Evolutionary conservation across 2,113 vertebrate species (phyloP), one percentile per base, ranked within the genome.

Genomic region (Grammomys dolichurus): DNA sequence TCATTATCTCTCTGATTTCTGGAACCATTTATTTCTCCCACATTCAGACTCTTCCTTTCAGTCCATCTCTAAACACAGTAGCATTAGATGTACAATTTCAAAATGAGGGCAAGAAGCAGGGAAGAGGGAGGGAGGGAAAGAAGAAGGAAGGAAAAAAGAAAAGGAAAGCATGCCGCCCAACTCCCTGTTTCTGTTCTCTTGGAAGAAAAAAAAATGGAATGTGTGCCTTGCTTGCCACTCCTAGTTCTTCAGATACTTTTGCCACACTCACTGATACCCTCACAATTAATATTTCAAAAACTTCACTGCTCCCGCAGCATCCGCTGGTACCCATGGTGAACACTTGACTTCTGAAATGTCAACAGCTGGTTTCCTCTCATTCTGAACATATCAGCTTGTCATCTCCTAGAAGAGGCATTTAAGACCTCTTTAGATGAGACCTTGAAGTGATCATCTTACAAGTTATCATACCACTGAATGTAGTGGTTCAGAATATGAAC

Each of bases 401-500:
- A 54, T 60, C 33, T 89, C 22, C 46, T 81, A 24, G 22, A 14
- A 94, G 78, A 91, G 10, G 2, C 7, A 89, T 93, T 93, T 12
- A 11, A 90, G 10, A 40, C 2, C 5, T 89, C 12, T 40, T 2
- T 86, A 9, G 12, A 63, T 77, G 43, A 85, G 26, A 33, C 19
- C 43, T 14, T 89, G 3, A 22, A n/a, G 76, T 60, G 87, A 4
- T 87, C 88, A 87, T 78, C 17, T 93, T 75, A 65, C 26, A 89
- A 85, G 77, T 33, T 77, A 63, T 67, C 48, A 36, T 48, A 67
- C 1, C 56, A 56, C 28, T 20, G 77, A 93, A 89, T 46, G 11
- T n/a, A 63, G 48, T 76, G 4, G 33, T 60, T 96, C 86, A 92
- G 73, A 90, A 43, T 92, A 91, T n/a, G 60, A 89, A 8, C 67